Evolutionary conservation across 2,797 vertebrate species (phyloP).

Genomic region (Peromyscus attwateri): DNA sequence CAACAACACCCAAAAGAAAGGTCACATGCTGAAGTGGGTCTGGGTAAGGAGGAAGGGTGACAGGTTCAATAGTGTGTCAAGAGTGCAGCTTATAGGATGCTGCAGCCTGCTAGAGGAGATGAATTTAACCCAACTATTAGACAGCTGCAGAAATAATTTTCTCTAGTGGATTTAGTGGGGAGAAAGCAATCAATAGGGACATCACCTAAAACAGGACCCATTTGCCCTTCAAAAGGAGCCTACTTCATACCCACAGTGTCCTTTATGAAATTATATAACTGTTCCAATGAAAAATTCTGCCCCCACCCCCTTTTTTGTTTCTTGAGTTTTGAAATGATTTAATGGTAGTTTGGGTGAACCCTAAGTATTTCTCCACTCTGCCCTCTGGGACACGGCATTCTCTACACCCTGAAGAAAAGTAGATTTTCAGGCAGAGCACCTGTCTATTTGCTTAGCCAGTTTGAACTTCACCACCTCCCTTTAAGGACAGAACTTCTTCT

Average conservation of each 20-base stretch:
- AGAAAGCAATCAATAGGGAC: neutral
- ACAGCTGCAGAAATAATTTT: neutral
- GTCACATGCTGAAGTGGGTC: neutral
- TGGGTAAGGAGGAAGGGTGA: neutral
- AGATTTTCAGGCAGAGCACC: neutral
- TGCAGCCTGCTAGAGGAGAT: neutral
- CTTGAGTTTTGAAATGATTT: neutral
- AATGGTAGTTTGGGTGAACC: neutral
- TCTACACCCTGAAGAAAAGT: neutral
- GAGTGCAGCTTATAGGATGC: neutral
- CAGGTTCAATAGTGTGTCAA: neutral
- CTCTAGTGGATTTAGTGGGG: neutral
- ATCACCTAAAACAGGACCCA: neutral
- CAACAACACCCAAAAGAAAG: neutral
- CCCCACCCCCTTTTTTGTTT: neutral
- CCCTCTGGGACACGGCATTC: neutral
- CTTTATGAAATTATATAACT: neutral
- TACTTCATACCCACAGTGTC: neutral
- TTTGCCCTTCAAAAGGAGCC: neutral
- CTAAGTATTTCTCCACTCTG: neutral
- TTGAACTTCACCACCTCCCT: neutral
- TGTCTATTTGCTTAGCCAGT: neutral
- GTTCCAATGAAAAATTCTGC: neutral
- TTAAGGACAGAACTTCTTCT: neutral
- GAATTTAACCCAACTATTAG: neutral